Evolutionary conservation across 30 jellyfish, hydroid and myxozoan genomes (phyloP), one percentile per base, ranked within the genome.

Genomic region (Chrysaora quinquecirrha): DNA sequence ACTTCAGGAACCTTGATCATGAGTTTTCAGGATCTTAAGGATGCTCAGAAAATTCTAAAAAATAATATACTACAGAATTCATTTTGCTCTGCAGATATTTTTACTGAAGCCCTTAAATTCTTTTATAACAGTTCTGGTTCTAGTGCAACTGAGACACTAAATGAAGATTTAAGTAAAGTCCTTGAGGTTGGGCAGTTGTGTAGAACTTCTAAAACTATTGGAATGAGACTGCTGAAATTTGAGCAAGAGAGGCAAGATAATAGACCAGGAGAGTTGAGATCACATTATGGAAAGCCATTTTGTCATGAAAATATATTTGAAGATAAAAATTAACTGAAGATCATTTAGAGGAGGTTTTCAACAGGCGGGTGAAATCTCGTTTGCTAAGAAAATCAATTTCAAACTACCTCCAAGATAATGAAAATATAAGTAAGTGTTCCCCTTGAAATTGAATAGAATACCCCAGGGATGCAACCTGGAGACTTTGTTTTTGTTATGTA

Each of bases 1-100:
- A 31, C 31, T 6, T 73, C 46, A 1, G 89, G 81, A 24, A 0
- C 11, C 30, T 27, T 18, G 10, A 2, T 14, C 19, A 14, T 78
- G 56, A 18, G 50, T 25, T 80, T 64, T 80, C 83, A 66, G 30
- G 83, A 80, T 32, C 90, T 80, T 16, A 66, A 80, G 47, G 48
- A 80, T 10, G 83, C 90, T 27, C 71, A 66, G 19, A 38, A 25
- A 48, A 66, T 80, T 27, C 52, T 80, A 33, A 48, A 69, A 18
- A 30, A 35, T 4, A 80, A 66, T 19, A 65, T 80, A 2, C 75
- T 80, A 3, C 90, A 80, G 54, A 80, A 80, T 67, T 21, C 58
- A 6, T 65, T 79, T 83, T 80, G 90, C 30, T 14, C 83, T 1
- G 54, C 75, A 10, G 83, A 80, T 20, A 65, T 80, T 1, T 80